These are phyloP conservation scores for Tetrapedia diversipes DNA, from an alignment of 2,888 invertebrate species.

Conservation along the genomic window DNA sequence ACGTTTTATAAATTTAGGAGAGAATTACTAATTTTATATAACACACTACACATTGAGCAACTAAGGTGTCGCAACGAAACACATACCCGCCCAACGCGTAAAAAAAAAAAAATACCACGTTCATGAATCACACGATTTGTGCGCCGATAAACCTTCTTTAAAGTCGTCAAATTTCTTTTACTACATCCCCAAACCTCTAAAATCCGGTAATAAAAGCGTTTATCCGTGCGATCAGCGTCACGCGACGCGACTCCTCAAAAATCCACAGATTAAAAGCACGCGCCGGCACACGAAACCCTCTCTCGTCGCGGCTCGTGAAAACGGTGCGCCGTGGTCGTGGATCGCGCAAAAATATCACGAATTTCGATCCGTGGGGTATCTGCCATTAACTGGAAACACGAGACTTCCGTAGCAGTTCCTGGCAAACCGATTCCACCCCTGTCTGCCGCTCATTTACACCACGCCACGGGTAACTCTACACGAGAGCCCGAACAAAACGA, in stretches of 20 bases:
- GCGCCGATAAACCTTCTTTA: neutral
- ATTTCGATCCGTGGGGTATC: constrained; percentile 24
- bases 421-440: constrained; percentile 42
- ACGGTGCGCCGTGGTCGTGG: neutral
- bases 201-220: neutral
- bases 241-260: constrained; percentile 5
- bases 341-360: constrained; percentile 23
- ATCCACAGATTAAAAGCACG: constrained; percentile 12
- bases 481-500: constrained; percentile 48
- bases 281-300: neutral
- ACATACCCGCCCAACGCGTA: too few relatives aligned
- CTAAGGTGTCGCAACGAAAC: neutral
- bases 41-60: too few relatives aligned
- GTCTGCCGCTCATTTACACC: constrained; percentile 49
- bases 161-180: neutral
- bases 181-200: too few relatives aligned
- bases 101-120: neutral
- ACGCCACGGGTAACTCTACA: constrained; percentile 43
- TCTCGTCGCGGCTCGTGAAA: neutral
- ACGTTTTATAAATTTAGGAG: too few relatives aligned
- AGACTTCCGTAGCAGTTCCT: constrained; percentile 31
- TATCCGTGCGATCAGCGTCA: neutral
- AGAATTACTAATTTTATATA: too few relatives aligned
- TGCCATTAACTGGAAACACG: constrained; percentile 25
- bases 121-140: neutral